Evolutionary conservation across 37 sponge, comb jelly and placozoan species (phyloP).

Genomic region (Halichondria panicea): DNA sequence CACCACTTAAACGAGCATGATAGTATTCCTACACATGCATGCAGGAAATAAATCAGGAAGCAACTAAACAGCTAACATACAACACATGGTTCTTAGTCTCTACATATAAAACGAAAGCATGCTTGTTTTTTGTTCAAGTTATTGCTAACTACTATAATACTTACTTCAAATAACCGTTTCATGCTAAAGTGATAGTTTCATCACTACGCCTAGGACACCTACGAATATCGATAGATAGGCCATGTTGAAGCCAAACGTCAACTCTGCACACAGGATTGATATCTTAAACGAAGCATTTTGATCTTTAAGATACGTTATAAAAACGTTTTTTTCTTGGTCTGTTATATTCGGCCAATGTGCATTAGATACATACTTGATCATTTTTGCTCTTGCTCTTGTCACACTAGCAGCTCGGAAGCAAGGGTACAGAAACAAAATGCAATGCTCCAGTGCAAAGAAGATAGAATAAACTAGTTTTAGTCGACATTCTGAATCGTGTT

Average conservation of each 20-base stretch:
- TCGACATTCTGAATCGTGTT: not conserved
- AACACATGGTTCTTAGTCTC: no score
- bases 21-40: no score
- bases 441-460: slow-evolving; percentile 16
- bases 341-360: slow-evolving; percentile 4
- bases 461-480: not conserved
- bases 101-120: no score
- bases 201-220: slow-evolving; percentile 20
- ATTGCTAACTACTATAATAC: no score
- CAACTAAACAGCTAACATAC: no score
- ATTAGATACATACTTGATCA: slow-evolving; percentile 21
- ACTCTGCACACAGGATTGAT: slow-evolving; percentile 23
- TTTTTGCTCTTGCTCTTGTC: not conserved
- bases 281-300: slow-evolving; percentile 4
- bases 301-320: slow-evolving; percentile 12
- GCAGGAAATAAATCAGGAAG: no score
- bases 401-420: slow-evolving; percentile 35
- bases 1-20: no score
- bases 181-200: slow-evolving; percentile 19
- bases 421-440: slow-evolving; percentile 27
- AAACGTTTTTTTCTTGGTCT: not conserved
- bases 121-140: no score
- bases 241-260: slow-evolving; percentile 26
- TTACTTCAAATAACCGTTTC: no score
- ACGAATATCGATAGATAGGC: slow-evolving; percentile 30